Conservation (phyloP, 2,113 vertebrate species). For the Vulpes lagopus region DNA sequence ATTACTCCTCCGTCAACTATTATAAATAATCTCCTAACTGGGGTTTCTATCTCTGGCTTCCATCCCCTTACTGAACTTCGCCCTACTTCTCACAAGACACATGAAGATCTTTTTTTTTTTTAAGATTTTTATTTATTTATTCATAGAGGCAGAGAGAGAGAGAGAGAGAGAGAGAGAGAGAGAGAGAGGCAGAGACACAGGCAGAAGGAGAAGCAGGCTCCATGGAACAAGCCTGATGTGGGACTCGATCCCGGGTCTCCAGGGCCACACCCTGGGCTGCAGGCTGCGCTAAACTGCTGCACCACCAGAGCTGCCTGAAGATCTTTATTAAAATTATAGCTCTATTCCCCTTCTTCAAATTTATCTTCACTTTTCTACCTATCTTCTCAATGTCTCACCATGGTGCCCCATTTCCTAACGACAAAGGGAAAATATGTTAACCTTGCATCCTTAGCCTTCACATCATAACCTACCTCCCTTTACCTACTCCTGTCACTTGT, state of each 20-base stretch:
- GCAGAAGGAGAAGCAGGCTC: too few relatives aligned
- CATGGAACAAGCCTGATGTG: too few relatives aligned
- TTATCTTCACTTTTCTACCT: background rate
- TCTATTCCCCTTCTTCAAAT: background rate
- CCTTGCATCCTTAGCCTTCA: background rate
- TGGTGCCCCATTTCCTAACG: background rate
- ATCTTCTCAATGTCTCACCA: background rate
- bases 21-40: background rate
- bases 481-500: background rate
- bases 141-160: too few relatives aligned
- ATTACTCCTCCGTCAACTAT: rapidly evolving
- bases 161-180: too few relatives aligned
- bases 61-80: background rate
- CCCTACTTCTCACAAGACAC: background rate
- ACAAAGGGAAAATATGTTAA: background rate
- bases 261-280: too few relatives aligned
- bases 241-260: too few relatives aligned
- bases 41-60: background rate
- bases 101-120: background rate
- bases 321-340: background rate
- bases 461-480: background rate
- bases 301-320: background rate
- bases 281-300: too few relatives aligned
- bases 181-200: too few relatives aligned
- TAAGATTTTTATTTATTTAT: too few relatives aligned